Evolutionary conservation across 2,888 invertebrate genomes (phyloP).

Genomic region (Tenthredo mesomela): DNA sequence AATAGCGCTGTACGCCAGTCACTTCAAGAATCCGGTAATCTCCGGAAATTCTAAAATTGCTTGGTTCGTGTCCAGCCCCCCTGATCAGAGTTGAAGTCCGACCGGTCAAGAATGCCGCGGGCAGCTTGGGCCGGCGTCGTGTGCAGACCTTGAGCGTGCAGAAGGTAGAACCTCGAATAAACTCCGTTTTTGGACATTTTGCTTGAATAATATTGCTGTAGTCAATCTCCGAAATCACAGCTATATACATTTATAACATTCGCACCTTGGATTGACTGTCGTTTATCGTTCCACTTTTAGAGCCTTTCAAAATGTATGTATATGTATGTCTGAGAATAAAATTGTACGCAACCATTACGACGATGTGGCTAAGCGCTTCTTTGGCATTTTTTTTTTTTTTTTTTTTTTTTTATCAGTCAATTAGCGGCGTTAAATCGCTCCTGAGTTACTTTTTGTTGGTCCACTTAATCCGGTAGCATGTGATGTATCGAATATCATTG

Average conservation of each 20-base stretch:
- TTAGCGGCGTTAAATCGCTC: neutral
- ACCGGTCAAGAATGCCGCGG: constrained; percentile 47
- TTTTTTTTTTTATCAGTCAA: neutral
- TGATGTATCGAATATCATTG: neutral
- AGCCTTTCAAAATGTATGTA: neutral
- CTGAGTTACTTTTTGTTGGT: neutral
- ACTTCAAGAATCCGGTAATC: constrained; percentile 43
- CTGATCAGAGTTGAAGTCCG: constrained; percentile 36
- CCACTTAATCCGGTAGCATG: neutral
- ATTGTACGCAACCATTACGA: neutral
- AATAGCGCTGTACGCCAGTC: neutral
- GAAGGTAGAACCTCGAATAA: constrained; percentile 22
- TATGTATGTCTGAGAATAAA: neutral
- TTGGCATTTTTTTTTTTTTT: neutral
- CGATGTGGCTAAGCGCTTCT: neutral
- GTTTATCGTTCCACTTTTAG: neutral
- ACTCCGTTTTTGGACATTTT: constrained; percentile 38
- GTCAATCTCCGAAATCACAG: neutral
- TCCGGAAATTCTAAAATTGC: constrained; percentile 51
- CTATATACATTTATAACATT: neutral
- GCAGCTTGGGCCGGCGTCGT: constrained; percentile 22
- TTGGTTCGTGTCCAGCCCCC: constrained; percentile 46
- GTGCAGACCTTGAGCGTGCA: constrained; percentile 23
- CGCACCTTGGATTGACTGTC: neutral
- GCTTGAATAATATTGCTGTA: neutral